Evolutionary conservation across 2,113 vertebrate species (phyloP).

Genomic region (Leptodactylus fuscus): DNA sequence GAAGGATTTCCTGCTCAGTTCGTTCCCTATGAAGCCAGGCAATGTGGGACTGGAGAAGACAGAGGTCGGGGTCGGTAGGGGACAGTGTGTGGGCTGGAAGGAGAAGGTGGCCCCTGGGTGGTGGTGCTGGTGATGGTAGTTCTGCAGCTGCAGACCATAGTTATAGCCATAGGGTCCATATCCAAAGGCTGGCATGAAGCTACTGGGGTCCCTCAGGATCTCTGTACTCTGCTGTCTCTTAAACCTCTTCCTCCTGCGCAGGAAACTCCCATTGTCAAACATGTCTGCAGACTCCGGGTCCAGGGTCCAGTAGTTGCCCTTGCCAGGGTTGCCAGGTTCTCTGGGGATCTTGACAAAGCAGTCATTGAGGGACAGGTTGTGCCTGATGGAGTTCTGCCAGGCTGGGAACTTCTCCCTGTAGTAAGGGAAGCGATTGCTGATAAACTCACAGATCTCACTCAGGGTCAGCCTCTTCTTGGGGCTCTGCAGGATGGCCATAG

Average conservation of each 20-base stretch:
- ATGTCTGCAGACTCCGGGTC: conserved; percentile 95
- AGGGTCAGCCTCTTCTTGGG: conserved; percentile 93
- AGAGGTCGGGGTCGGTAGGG: conserved; percentile 78
- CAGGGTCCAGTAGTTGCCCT: conserved; percentile 96
- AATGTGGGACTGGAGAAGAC: conserved; percentile 84
- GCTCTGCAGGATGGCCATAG: conserved; percentile 96
- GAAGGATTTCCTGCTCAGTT: conserved; percentile 81
- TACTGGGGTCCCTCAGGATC: conserved; percentile 86
- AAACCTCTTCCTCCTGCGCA: conserved; percentile 91
- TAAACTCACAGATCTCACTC: conserved; percentile 97
- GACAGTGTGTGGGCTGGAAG: conserved; percentile 83
- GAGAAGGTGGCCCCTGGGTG: conserved; percentile 71
- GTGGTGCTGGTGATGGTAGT: conserved; percentile 82
- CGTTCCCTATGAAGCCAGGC: conserved; percentile 84
- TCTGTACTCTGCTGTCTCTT: conserved; percentile 88
- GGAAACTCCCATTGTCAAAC: conserved; percentile 94
- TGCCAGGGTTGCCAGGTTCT: conserved; percentile 89
- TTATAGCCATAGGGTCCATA: conserved; percentile 95
- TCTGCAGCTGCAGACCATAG: conserved; percentile 92
- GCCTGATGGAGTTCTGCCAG: conserved; percentile 94
- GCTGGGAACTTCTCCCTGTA: conserved; percentile 94
- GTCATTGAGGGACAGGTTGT: conserved; percentile 93
- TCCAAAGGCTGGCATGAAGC: conserved; percentile 92
- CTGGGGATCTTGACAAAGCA: conserved; percentile 93
- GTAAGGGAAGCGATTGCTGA: conserved; percentile 94